Conservation (phyloP, 1,140 invertebrate genomes). For the Philotrypesis tridentata region DNA sequence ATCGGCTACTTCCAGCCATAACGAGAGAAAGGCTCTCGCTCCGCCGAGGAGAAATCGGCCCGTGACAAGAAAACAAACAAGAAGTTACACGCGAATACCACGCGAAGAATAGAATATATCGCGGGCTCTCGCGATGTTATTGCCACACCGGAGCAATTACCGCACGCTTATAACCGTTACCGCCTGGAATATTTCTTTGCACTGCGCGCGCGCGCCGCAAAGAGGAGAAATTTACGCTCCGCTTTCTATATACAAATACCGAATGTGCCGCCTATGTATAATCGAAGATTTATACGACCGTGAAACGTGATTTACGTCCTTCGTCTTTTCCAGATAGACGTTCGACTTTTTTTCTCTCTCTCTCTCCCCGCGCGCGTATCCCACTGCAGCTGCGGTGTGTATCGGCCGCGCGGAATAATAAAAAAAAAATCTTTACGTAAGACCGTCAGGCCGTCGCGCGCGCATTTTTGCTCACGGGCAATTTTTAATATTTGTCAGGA, state of each 20-base stretch:
- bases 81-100: constrained; percentile 15
- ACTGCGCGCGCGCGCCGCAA: background rate
- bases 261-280: background rate
- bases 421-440: constrained; percentile 10
- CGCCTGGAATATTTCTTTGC: background rate
- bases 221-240: constrained; percentile 20
- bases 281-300: constrained; percentile 28
- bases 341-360: background rate
- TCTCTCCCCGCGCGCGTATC: no score
- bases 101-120: constrained; percentile 18
- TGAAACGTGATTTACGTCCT: constrained; percentile 33
- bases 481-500: background rate
- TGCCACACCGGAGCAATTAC: constrained; percentile 27
- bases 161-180: background rate
- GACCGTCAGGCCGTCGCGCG: no score
- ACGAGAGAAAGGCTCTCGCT: constrained; percentile 28
- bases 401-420: background rate
- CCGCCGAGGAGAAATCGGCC: constrained; percentile 3
- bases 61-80: constrained; percentile 30
- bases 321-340: background rate
- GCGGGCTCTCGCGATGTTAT: background rate
- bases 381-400: no score
- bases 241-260: constrained; percentile 27
- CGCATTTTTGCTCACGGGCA: background rate
- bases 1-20: background rate